These are phyloP conservation scores for Leucopsar rothschildi DNA, from an alignment of 2,113 vertebrate species.

Conservation along the genomic window DNA sequence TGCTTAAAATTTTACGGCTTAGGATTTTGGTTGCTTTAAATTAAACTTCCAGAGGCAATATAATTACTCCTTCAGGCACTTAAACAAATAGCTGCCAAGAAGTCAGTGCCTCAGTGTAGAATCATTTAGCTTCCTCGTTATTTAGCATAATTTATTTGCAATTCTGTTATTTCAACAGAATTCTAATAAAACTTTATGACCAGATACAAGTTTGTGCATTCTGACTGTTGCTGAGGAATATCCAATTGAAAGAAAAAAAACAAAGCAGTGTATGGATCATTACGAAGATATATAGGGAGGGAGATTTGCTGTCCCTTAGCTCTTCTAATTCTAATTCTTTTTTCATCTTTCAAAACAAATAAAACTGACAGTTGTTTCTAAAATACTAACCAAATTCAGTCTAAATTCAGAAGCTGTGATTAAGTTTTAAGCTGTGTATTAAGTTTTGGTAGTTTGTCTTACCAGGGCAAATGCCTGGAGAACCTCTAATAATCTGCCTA, in stretches of 20 bases:
- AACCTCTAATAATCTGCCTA: not conserved
- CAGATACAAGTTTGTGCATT: not conserved
- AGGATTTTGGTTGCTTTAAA: not conserved
- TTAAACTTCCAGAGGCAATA: not conserved
- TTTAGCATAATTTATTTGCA: constrained; percentile 45
- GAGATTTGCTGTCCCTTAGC: not conserved
- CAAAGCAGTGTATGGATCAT: not conserved
- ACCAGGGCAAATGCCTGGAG: not conserved
- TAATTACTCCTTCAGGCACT: constrained; percentile 4
- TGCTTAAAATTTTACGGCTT: not conserved
- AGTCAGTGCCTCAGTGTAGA: not conserved
- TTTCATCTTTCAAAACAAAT: not conserved
- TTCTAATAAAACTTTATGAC: constrained; percentile 38
- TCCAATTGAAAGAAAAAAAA: not conserved
- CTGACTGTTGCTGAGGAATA: not conserved
- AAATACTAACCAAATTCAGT: not conserved
- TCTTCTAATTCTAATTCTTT: not conserved
- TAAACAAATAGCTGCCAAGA: constrained; percentile 29
- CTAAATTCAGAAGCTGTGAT: not conserved
- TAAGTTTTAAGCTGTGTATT: not conserved
- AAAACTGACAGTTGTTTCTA: not conserved
- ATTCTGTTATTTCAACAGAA: constrained; percentile 22
- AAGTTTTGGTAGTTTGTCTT: not conserved
- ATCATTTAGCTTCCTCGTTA: constrained; percentile 24
- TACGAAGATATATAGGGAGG: not conserved